A percentile compares a stretch with the other conserved stretches of the same genome.
Conservation (phyloP, 2,113 vertebrate species). For the Ibidorhyncha struthersii region DNA sequence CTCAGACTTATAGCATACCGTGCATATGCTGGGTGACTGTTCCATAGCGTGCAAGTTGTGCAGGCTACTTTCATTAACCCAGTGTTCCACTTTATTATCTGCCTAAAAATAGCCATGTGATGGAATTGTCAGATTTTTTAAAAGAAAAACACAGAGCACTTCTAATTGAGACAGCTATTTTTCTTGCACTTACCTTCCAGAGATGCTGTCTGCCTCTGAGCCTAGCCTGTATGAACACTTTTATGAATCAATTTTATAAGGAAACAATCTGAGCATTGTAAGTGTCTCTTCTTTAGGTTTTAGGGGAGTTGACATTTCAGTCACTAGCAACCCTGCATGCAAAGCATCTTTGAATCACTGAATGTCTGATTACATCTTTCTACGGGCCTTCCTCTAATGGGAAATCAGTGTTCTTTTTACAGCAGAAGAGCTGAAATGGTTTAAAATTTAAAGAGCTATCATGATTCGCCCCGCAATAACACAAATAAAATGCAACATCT, state of each 20-base stretch:
- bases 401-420: background rate
- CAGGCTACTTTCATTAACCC: slow-evolving; percentile 15
- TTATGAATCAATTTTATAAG: background rate
- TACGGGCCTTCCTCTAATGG: background rate
- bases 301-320: background rate
- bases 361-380: background rate
- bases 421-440: background rate
- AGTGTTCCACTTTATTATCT: background rate
- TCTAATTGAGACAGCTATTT: background rate
- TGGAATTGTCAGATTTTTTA: background rate
- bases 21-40: background rate
- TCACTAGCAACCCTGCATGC: background rate
- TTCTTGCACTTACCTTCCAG: background rate
- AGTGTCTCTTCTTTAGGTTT: background rate
- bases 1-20: background rate
- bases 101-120: slow-evolving; percentile 8
- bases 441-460: background rate
- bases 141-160: background rate
- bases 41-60: background rate
- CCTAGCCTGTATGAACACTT: background rate
- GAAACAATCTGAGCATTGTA: background rate
- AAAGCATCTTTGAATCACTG: background rate
- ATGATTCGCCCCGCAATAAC: background rate
- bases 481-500: background rate
- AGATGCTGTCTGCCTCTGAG: background rate